Evolutionary conservation across 2,888 invertebrate genomes (phyloP), one percentile per base, ranked within the genome.

Genomic region (Drosophila mayaguana): DNA sequence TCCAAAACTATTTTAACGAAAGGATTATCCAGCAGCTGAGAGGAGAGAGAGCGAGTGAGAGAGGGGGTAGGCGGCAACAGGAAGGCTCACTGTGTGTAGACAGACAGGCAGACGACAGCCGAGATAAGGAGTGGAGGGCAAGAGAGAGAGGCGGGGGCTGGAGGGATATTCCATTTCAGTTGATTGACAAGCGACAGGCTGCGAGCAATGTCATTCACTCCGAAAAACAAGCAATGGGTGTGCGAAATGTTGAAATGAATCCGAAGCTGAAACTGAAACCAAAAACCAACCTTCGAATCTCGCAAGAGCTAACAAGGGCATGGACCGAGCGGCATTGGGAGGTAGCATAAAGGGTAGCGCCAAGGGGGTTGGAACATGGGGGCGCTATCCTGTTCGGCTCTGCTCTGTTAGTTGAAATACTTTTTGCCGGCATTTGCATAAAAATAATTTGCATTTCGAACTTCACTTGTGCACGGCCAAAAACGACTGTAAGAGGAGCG

Each of bases 381-480:
- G 43, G 43, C 43, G 20, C 45, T 16, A 22, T 16, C 14, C 45
- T 14, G 45, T 2, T 16, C 64, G 22, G 12, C 48, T 48, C 63
- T 42, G 59, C 68, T 59, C 63, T 53, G 72, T 75, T 78, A 66
- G 81, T 79, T 80, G 74, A 83, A 83, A 83, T 81, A 81, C 81
- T 80, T 81, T 50, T 78, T 71, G 72, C 75, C 63, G 56, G 60
- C 81, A 81, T 81, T 81, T 81, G 80, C 81, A 81, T 81, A 81
- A 78, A 80, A 81, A 81, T 80, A 83, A 83, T 81, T 81, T 81
- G 83, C 83, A 81, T 83, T 81, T 81, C 72, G 69, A 80, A 83
- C 74, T 82, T 70, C 71, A 76, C 63, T 73, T 80, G 59, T 22
- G 54, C 42, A 16, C 54, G 18, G 34, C 45, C 48, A 50, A 55